A percentile compares a stretch with the other conserved stretches of the same genome.
phyloP scores from a whole-genome alignment of 1,140 invertebrate genomes.

The Drosophila biarmipes region DNA sequence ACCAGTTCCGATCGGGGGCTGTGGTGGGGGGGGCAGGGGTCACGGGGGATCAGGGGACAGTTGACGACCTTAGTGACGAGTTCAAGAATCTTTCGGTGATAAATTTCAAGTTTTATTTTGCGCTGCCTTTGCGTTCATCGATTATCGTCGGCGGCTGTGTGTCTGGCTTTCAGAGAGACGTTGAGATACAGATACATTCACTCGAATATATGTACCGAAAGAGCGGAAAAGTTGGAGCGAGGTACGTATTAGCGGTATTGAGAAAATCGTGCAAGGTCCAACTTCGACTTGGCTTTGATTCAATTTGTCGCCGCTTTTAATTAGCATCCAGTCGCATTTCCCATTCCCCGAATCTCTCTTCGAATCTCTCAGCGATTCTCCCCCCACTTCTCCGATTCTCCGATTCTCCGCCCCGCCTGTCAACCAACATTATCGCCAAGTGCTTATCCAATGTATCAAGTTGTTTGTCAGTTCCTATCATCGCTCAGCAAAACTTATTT shows the following conservation, averaged over 20 bases:
- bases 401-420: no score
- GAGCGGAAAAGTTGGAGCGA: not conserved
- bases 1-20: conserved; percentile 10
- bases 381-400: not conserved
- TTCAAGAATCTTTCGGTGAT: conserved; percentile 44
- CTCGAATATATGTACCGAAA: not conserved
- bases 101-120: conserved; percentile 38
- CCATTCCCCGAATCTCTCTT: not conserved
- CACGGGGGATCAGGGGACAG: not conserved
- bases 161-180: conserved; percentile 25
- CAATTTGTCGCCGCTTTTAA: conserved; percentile 40
- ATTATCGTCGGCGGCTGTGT: conserved; percentile 42
- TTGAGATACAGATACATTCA: not conserved
- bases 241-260: not conserved
- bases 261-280: conserved; percentile 7
- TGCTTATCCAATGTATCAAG: conserved; percentile 37
- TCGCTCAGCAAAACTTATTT: conserved; percentile 34
- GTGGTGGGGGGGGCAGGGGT: not conserved
- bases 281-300: conserved; percentile 17
- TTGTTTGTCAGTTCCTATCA: conserved; percentile 38
- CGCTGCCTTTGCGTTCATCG: conserved; percentile 20
- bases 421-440: conserved; percentile 1
- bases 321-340: conserved; percentile 22
- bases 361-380: not conserved
- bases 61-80: conserved; percentile 42